Evolutionary conservation across 2,797 vertebrate species (phyloP).

Genomic region (Malacoraja senta): DNA sequence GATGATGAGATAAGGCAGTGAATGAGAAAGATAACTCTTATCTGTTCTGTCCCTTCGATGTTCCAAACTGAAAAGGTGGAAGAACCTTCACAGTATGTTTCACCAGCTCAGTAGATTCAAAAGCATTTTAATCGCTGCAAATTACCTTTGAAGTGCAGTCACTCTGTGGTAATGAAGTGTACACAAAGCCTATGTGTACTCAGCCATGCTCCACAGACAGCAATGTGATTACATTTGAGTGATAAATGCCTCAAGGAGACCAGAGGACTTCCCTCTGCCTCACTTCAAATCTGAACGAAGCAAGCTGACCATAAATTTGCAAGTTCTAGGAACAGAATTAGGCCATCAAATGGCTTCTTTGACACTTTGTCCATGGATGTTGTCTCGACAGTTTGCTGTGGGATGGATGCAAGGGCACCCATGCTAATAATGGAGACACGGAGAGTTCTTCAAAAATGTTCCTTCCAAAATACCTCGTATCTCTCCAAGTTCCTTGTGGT

Average conservation of each 20-base stretch:
- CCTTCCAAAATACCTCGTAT: background rate
- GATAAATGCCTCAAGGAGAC: background rate
- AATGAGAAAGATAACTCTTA: background rate
- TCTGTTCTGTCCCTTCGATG: background rate
- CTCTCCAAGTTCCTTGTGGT: no score
- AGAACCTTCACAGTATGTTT: background rate
- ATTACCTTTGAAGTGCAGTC: background rate
- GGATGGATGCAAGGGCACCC: no score
- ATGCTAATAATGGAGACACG: no score
- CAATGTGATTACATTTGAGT: background rate
- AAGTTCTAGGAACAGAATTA: no score
- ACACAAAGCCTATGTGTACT: background rate
- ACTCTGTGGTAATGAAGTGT: background rate
- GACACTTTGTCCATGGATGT: no score
- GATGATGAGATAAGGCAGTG: background rate
- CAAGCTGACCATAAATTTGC: background rate
- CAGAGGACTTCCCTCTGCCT: background rate
- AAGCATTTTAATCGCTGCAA: background rate
- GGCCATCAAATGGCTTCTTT: no score
- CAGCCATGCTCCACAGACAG: background rate
- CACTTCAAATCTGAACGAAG: no score
- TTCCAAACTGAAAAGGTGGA: background rate
- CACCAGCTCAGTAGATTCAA: background rate
- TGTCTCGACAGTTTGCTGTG: no score
- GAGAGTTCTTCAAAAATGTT: background rate